Conservation (phyloP, 1,140 invertebrate genomes). For the Parasteatoda tepidariorum region DNA sequence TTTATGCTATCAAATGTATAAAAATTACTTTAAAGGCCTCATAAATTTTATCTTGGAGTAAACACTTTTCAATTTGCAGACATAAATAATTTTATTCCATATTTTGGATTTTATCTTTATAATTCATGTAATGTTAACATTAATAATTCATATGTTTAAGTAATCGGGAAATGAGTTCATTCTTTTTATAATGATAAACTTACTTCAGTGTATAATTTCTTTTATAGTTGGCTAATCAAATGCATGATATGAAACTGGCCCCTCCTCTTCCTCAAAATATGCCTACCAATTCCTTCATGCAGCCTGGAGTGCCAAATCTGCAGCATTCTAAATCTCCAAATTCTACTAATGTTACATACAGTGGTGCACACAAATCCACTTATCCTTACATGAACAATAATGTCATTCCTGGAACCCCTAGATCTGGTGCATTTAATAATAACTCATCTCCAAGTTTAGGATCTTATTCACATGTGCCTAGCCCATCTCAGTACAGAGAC, state of each 20-base stretch:
- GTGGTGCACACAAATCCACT: not conserved
- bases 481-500: not conserved
- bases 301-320: not conserved
- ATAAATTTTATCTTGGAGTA: not conserved
- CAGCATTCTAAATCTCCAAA: not conserved
- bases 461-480: not conserved
- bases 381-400: slow-evolving; percentile 49
- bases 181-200: not conserved
- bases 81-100: not conserved
- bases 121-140: not conserved
- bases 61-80: not conserved
- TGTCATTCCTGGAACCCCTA: not conserved
- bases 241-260: slow-evolving; percentile 42
- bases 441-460: not conserved
- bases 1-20: too few relatives aligned
- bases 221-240: slow-evolving; percentile 43
- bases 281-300: not conserved
- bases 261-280: slow-evolving; percentile 53
- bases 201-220: not conserved
- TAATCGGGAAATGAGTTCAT: not conserved
- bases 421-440: not conserved
- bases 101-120: not conserved
- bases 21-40: too few relatives aligned
- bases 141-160: too few relatives aligned
- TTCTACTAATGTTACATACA: slow-evolving; percentile 29